These are phyloP conservation scores for Himantopus leucocephalus DNA, from an alignment of 2,113 vertebrate species.

Conservation along the genomic window DNA sequence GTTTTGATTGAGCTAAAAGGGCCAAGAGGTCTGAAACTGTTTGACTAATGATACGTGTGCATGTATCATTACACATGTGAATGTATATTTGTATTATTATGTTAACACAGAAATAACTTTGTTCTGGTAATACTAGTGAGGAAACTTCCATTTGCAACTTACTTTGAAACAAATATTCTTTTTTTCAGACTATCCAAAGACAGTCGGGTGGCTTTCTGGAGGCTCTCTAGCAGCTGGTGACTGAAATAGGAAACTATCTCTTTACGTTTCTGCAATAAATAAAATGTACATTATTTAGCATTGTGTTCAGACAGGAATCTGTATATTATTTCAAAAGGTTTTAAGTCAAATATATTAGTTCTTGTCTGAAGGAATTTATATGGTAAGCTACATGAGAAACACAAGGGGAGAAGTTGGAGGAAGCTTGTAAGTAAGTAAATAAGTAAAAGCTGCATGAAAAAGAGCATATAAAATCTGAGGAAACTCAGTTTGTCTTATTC, in stretches of 20 bases:
- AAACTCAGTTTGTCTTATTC: background rate
- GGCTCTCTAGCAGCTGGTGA: slow-evolving; percentile 76
- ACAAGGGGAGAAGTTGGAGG: background rate
- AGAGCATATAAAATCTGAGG: background rate
- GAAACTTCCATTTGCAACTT: slow-evolving; percentile 49
- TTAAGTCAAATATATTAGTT: background rate
- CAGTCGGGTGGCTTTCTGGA: slow-evolving; percentile 77
- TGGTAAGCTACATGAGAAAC: background rate
- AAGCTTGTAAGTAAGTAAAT: background rate
- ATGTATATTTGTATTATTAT: background rate
- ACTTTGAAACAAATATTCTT: slow-evolving; percentile 76
- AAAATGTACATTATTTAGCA: background rate
- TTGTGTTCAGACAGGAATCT: background rate
- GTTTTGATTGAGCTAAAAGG: background rate
- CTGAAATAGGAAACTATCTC: slow-evolving; percentile 79
- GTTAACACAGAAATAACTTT: background rate
- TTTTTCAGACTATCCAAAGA: slow-evolving; percentile 81
- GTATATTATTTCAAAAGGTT: background rate
- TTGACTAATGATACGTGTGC: background rate
- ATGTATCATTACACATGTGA: background rate
- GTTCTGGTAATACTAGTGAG: background rate
- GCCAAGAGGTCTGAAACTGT: background rate
- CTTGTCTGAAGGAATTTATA: background rate
- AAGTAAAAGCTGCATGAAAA: background rate
- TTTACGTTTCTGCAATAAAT: slow-evolving; percentile 77